phyloP scores from a whole-genome alignment of 2,888 invertebrate species.

The Caenorhabditis becei region DNA sequence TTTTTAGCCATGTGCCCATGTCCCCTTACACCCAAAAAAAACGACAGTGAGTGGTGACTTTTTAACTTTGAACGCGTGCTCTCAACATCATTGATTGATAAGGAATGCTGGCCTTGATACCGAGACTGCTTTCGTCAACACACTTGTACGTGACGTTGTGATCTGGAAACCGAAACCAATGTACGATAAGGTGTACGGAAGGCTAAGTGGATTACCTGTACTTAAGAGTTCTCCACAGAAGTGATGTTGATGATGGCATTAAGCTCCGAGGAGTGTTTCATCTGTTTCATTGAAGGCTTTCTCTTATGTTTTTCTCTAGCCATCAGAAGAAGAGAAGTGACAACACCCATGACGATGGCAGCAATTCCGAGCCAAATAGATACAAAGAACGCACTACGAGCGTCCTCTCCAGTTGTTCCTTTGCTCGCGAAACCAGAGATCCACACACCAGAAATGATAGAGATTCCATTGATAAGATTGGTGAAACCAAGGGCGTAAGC shows the following conservation, averaged over 20 bases:
- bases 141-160: slow-evolving; percentile 37
- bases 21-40: slow-evolving; percentile 11
- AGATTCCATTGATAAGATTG: slow-evolving; percentile 70
- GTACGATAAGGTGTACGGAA: slow-evolving; percentile 41
- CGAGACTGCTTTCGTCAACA: slow-evolving; percentile 9
- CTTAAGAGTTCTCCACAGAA: slow-evolving; percentile 62
- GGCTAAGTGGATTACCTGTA: slow-evolving; percentile 45
- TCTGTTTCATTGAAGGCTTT: slow-evolving; percentile 67
- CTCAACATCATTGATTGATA: slow-evolving; percentile 43
- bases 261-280: slow-evolving; percentile 65
- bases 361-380: slow-evolving; percentile 57
- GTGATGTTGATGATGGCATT: slow-evolving; percentile 63
- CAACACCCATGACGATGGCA: slow-evolving; percentile 54
- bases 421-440: slow-evolving; percentile 55
- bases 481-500: slow-evolving; percentile 70
- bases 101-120: slow-evolving; percentile 24
- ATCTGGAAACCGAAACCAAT: slow-evolving; percentile 34
- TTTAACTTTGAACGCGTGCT: slow-evolving; percentile 49
- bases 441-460: slow-evolving; percentile 60
- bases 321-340: slow-evolving; percentile 55
- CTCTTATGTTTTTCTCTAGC: slow-evolving; percentile 59
- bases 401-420: slow-evolving; percentile 39
- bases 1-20: background rate
- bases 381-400: slow-evolving; percentile 43
- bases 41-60: slow-evolving; percentile 18